Evolutionary conservation across 2,113 vertebrate species (phyloP).

Genomic region (Apistogramma diplotaenia): DNA sequence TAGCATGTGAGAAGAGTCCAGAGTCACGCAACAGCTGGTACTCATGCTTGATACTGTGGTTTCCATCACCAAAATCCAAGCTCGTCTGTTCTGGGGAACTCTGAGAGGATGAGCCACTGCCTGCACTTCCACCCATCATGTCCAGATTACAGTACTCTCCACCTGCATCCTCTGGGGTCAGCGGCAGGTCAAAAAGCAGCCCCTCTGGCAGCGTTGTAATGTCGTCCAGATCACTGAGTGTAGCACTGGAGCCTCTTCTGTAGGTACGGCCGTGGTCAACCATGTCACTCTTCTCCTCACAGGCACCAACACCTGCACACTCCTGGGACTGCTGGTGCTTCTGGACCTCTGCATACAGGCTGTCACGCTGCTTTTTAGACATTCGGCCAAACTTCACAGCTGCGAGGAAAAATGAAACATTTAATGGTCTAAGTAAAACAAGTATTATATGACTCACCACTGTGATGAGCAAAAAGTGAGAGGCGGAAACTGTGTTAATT

Average conservation of each 20-base stretch:
- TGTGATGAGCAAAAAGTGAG: not conserved
- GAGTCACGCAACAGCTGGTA: constrained; percentile 84
- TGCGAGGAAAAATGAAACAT: constrained; percentile 46
- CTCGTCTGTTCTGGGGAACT: constrained; percentile 84
- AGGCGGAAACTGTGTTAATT: constrained; percentile 25
- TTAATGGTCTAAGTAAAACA: not conserved
- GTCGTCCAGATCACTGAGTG: constrained; percentile 85
- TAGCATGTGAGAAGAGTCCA: constrained; percentile 72
- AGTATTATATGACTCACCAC: not conserved
- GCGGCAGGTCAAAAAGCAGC: constrained; percentile 86
- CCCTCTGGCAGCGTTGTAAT: constrained; percentile 82
- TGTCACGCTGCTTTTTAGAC: constrained; percentile 94
- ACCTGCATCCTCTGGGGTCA: constrained; percentile 81
- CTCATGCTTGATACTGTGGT: constrained; percentile 81
- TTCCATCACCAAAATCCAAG: constrained; percentile 77
- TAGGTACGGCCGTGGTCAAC: constrained; percentile 70
- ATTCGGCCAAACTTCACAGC: constrained; percentile 95
- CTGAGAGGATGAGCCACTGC: constrained; percentile 80
- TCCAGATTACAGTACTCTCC: constrained; percentile 83
- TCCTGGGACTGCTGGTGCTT: constrained; percentile 90
- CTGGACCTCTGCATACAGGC: constrained; percentile 90
- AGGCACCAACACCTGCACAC: not conserved
- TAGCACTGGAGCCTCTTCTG: constrained; percentile 80
- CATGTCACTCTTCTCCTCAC: constrained; percentile 70
- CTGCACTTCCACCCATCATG: constrained; percentile 73